Evolutionary conservation across 2,888 invertebrate species (phyloP).

Genomic region (Cloeon dipterum): DNA sequence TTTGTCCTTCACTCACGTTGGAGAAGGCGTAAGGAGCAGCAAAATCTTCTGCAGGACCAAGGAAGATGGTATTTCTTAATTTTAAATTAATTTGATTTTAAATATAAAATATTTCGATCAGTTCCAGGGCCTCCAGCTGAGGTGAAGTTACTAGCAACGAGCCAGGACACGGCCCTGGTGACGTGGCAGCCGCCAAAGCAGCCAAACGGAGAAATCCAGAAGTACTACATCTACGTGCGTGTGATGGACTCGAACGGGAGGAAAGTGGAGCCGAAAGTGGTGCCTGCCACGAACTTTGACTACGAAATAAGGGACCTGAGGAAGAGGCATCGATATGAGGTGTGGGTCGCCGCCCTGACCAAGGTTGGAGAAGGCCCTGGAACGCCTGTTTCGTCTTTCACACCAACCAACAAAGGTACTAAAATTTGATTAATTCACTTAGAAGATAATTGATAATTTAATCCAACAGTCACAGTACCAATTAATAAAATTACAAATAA

Average conservation of each 20-base stretch:
- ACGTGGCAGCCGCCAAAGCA: slow-evolving; percentile 22
- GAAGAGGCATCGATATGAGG: slow-evolving; percentile 18
- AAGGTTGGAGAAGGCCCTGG: slow-evolving; percentile 55
- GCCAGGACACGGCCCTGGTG: slow-evolving; percentile 19
- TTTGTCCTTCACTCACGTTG: slow-evolving; percentile 20
- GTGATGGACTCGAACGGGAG: slow-evolving; percentile 14
- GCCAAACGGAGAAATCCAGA: slow-evolving; percentile 20
- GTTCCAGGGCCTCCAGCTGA: slow-evolving; percentile 22
- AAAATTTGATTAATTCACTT: no score
- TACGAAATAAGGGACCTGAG: slow-evolving; percentile 10
- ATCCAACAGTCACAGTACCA: no score
- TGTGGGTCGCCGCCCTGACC: slow-evolving; percentile 57
- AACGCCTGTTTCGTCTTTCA: slow-evolving; percentile 39
- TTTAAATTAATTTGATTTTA: slow-evolving; percentile 1
- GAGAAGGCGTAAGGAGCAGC: slow-evolving; percentile 18
- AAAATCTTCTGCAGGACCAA: slow-evolving; percentile 18
- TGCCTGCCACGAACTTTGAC: slow-evolving; percentile 8
- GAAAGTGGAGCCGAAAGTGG: slow-evolving; percentile 36
- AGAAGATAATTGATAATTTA: no score
- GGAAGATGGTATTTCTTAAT: slow-evolving; percentile 15
- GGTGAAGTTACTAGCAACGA: slow-evolving; percentile 20
- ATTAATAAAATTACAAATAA: no score
- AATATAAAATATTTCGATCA: slow-evolving; percentile 9
- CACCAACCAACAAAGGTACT: slow-evolving; percentile 35
- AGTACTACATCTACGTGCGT: slow-evolving; percentile 16